Evolutionary conservation across 1,140 invertebrate genomes (phyloP).

Genomic region (Sitophilus oryzae): DNA sequence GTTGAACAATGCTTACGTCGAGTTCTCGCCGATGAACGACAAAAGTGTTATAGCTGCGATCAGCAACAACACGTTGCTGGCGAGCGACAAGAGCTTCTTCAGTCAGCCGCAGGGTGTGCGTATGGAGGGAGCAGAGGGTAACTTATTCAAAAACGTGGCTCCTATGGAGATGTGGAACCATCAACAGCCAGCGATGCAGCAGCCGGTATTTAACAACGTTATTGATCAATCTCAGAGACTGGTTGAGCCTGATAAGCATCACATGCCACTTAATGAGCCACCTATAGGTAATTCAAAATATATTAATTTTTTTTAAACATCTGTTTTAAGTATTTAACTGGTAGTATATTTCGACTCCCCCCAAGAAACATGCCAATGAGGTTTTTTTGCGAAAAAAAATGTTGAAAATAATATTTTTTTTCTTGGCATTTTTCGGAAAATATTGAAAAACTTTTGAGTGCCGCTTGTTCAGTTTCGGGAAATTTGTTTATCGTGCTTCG

Average conservation of each 20-base stretch:
- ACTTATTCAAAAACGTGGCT: background rate
- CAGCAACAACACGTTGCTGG: slow-evolving; percentile 8
- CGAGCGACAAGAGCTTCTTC: slow-evolving; percentile 2
- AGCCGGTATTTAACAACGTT: background rate
- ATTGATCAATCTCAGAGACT: background rate
- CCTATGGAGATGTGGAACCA: background rate
- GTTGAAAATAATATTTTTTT: too few species aligned
- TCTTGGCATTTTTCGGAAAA: too few species aligned
- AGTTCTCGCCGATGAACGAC: slow-evolving; percentile 16
- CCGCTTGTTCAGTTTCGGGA: too few species aligned
- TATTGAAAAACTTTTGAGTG: too few species aligned
- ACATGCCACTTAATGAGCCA: background rate
- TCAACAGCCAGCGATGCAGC: background rate
- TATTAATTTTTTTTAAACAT: too few species aligned
- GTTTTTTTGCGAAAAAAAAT: too few species aligned
- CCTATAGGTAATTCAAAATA: background rate
- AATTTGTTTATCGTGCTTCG: too few species aligned
- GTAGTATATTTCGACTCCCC: too few species aligned
- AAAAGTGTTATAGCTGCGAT: slow-evolving; percentile 16
- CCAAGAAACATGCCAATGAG: too few species aligned
- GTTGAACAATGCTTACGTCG: background rate
- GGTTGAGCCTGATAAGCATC: background rate
- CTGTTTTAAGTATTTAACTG: too few species aligned
- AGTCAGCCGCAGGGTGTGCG: background rate
- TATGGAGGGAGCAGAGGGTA: background rate